These are phyloP conservation scores for Diuraphis noxia DNA, from an alignment of 1,140 invertebrate genomes.

Conservation along the genomic window DNA sequence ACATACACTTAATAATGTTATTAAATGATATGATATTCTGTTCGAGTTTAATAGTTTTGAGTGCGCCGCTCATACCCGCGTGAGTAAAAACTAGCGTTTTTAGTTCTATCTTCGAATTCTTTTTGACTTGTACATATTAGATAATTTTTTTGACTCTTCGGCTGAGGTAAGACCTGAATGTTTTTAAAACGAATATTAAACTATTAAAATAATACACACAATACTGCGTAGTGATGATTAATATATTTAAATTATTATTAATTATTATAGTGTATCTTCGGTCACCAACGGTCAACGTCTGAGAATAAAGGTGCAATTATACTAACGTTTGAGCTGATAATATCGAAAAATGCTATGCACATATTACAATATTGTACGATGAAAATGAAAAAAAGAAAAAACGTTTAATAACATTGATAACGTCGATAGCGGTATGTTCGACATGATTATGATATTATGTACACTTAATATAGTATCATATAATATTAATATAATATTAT, in stretches of 20 bases:
- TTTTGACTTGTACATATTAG: neutral
- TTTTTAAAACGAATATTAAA: neutral
- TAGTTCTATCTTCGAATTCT: neutral
- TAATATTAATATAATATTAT: neutral
- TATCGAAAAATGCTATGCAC: neutral
- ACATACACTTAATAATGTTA: neutral
- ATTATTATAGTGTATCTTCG: neutral
- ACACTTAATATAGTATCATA: neutral
- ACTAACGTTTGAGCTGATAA: constrained; percentile 12
- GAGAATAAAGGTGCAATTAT: neutral
- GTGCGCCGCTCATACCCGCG: neutral
- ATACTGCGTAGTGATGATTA: neutral
- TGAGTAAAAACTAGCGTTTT: neutral
- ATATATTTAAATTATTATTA: neutral
- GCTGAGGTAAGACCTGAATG: neutral
- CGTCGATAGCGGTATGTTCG: neutral
- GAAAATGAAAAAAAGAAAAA: neutral
- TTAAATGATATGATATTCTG: neutral
- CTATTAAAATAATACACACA: neutral
- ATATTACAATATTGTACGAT: neutral
- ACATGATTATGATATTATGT: neutral
- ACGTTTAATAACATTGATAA: no score
- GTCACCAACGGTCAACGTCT: neutral
- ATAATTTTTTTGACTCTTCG: neutral
- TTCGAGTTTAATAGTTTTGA: neutral